Percentiles rank a stretch among this genome's conserved stretches.
These are phyloP conservation scores for Brachyopa scutellaris DNA, from an alignment of 2,888 invertebrate species.

Conservation along the genomic window DNA sequence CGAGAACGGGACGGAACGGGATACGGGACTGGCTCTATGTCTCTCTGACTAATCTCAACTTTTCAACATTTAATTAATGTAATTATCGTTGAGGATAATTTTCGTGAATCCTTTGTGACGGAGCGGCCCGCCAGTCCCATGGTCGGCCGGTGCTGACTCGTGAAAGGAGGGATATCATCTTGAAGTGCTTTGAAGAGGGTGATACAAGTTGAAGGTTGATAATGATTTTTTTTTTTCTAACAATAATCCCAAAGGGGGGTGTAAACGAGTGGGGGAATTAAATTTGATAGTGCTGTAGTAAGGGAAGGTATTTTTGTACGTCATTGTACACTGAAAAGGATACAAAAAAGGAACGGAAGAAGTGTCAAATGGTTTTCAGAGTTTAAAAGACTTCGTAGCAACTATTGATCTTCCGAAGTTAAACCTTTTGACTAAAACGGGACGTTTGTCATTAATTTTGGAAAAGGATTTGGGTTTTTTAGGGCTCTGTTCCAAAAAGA, in stretches of 20 bases:
- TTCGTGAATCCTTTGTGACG: conserved; percentile 53
- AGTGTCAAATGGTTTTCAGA: neutral
- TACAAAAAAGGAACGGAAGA: too few relatives aligned
- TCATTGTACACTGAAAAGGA: neutral
- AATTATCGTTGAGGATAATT: conserved; percentile 69
- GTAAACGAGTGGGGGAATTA: neutral
- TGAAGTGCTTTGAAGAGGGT: conserved; percentile 8
- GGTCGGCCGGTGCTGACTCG: neutral
- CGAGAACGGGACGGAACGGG: too few relatives aligned
- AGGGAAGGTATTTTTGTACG: too few relatives aligned
- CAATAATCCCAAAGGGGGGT: neutral
- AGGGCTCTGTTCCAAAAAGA: too few relatives aligned
- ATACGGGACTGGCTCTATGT: too few relatives aligned
- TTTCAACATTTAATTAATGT: conserved; percentile 70
- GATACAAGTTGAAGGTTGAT: conserved; percentile 6
- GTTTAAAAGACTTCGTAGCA: neutral
- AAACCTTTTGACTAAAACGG: neutral
- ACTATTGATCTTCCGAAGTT: neutral
- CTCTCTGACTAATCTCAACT: conserved; percentile 59
- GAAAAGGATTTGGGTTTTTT: too few relatives aligned
- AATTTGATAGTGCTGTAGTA: neutral
- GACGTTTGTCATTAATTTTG: neutral
- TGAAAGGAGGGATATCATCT: neutral
- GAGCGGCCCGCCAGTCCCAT: conserved; percentile 3
- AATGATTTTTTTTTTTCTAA: neutral